These are phyloP conservation scores for Tiliqua scincoides DNA, from an alignment of 2,113 vertebrate species.

Conservation along the genomic window DNA sequence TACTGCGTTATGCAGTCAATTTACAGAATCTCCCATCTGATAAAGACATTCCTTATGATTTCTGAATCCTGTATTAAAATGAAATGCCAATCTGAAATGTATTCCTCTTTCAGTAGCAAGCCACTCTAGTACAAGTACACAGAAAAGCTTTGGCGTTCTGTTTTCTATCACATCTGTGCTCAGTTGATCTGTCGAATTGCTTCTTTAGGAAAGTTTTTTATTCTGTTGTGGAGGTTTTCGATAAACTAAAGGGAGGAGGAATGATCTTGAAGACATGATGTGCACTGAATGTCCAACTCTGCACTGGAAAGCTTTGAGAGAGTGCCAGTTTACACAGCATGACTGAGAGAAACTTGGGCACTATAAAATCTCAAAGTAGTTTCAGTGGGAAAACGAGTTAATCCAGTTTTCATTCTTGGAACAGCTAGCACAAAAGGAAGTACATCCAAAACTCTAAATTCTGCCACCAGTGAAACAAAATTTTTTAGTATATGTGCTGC, in stretches of 20 bases:
- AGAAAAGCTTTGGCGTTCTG: constrained; percentile 53
- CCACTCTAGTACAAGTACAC: constrained; percentile 54
- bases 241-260: constrained; percentile 51
- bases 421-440: constrained; percentile 27
- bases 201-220: constrained; percentile 65
- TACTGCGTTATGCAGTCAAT: constrained; percentile 21
- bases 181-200: constrained; percentile 66
- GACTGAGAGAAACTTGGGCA: constrained; percentile 39
- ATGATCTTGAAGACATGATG: constrained; percentile 52
- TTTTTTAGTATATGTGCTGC: no score
- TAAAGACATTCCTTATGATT: constrained; percentile 49
- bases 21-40: constrained; percentile 45
- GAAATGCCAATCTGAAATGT: constrained; percentile 50
- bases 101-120: constrained; percentile 51
- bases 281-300: constrained; percentile 37
- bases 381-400: constrained; percentile 48
- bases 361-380: constrained; percentile 17
- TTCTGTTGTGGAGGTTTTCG: constrained; percentile 60
- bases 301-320: constrained; percentile 48
- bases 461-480: background rate
- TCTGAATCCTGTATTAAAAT: constrained; percentile 46
- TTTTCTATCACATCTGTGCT: constrained; percentile 46
- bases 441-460: background rate
- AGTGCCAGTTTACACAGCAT: constrained; percentile 50
- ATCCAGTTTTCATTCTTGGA: constrained; percentile 13